Evolutionary conservation across 2,113 vertebrate species (phyloP).

Genomic region (Corythornis madagascariensis): DNA sequence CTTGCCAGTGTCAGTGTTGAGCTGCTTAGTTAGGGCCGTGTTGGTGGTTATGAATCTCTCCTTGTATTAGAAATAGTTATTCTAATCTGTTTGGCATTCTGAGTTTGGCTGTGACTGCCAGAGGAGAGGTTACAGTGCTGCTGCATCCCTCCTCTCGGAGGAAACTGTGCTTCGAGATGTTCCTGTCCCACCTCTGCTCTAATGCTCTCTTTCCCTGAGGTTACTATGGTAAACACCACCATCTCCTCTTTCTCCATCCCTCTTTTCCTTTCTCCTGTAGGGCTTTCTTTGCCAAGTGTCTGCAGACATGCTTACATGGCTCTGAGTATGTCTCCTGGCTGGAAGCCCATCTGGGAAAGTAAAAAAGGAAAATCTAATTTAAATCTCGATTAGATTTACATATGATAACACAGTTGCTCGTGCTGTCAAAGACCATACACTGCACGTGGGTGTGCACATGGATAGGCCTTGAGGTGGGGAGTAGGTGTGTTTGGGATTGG

Average conservation of each 20-base stretch:
- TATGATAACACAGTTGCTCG: not conserved
- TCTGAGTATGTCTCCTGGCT: not conserved
- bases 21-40: not conserved
- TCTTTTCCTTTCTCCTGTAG: not conserved
- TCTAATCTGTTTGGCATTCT: not conserved
- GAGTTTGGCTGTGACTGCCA: not conserved
- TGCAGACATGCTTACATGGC: not conserved
- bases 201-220: not conserved
- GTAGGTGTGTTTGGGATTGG: not conserved
- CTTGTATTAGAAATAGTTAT: not conserved
- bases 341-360: not conserved
- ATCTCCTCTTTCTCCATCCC: not conserved
- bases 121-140: fast-evolving
- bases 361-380: conserved; percentile 7
- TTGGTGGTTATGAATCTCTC: not conserved
- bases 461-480: not conserved
- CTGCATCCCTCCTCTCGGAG: not conserved
- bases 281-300: not conserved
- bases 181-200: not conserved
- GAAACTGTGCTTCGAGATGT: not conserved
- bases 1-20: not conserved
- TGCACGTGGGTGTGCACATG: not conserved
- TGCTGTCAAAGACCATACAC: not conserved
- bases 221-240: not conserved
- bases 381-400: not conserved